Evolutionary conservation across 2,113 vertebrate genomes (phyloP), one percentile per base, ranked within the genome.

Genomic region (Archilochus colubris): DNA sequence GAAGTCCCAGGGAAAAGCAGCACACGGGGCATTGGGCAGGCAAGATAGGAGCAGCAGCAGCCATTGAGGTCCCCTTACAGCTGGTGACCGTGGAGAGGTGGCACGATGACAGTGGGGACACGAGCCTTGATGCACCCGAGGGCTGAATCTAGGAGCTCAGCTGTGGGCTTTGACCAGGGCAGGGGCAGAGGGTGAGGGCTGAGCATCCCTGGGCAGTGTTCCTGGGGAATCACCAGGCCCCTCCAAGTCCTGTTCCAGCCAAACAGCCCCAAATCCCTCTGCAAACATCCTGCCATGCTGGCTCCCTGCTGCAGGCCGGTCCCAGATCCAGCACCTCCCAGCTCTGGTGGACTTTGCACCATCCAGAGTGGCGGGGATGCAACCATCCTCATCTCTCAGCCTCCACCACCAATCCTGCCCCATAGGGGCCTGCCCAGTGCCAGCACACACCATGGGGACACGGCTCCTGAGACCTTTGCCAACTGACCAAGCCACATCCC

Each of bases 401-500:
- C 59, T 30, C 43, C 38, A 18, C 19, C 50, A 38, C 72, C 1
- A 0, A 0, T 28, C 66, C 64, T 58, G 68, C 63, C 21, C 55
- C 0, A 0, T 3, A 31, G 57, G 44, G 48, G 30, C 25, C 3
- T 79, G 66, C 68, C 43, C 77, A 12, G 38, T 0, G 3, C 4
- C 4, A 4, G 22, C 61, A 46, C 61, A 40, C 0, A 0, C 61
- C 58, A 20, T 0, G 0, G 50, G 69, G 43, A 81, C 51, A 33
- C 0, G 0, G 61, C 31, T 82, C 24, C 43, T 33, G 1, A 50
- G 10, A 61, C 63, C 27, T 66, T 43, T 54, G 68, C 59, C 66
- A 58, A 53, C 7, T 0, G 10, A 43, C 5, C 51, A 51, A 48
- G 68, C 33, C 10, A 1, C 3, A 59, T 50, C n/a, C n/a, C 46